These are phyloP conservation scores for Serranus cabrilla DNA, from an alignment of 2,797 vertebrate species.

Conservation along the genomic window DNA sequence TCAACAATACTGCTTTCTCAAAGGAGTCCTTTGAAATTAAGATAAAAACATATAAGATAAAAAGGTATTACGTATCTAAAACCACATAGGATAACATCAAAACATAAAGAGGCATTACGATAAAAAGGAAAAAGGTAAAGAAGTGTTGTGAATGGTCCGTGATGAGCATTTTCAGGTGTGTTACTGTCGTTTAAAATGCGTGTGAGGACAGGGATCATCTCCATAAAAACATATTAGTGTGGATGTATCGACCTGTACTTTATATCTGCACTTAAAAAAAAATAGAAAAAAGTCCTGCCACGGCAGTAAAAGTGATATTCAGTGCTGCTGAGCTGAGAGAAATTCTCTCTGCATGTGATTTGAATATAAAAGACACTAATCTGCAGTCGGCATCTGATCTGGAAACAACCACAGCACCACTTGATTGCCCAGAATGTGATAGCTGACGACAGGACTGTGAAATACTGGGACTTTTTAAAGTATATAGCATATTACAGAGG, in stretches of 20 bases:
- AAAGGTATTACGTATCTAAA: too few relatives aligned
- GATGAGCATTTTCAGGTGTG: too few relatives aligned
- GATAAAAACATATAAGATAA: too few relatives aligned
- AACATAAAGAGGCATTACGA: too few relatives aligned
- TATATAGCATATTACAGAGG: neutral
- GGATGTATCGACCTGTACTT: neutral
- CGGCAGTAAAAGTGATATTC: conserved; percentile 28
- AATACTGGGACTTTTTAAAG: conserved; percentile 1
- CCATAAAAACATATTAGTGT: too few relatives aligned
- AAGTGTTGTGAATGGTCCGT: too few relatives aligned
- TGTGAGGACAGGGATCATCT: too few relatives aligned
- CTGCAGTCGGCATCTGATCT: conserved; percentile 44
- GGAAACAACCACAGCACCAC: conserved; percentile 18
- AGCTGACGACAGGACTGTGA: conserved; percentile 32
- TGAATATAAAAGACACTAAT: conserved; percentile 55
- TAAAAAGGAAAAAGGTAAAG: too few relatives aligned
- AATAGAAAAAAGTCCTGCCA: conserved; percentile 1
- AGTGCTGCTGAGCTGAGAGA: conserved; percentile 23
- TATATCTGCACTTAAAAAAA: neutral
- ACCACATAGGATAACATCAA: too few relatives aligned
- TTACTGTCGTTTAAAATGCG: too few relatives aligned
- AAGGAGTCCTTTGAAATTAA: too few relatives aligned
- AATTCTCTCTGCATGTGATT: conserved; percentile 51
- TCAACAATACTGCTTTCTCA: too few relatives aligned
- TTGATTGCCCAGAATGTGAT: conserved; percentile 14